Evolutionary conservation across 1,140 invertebrate genomes (phyloP).

Genomic region (Drosophila dunni): DNA sequence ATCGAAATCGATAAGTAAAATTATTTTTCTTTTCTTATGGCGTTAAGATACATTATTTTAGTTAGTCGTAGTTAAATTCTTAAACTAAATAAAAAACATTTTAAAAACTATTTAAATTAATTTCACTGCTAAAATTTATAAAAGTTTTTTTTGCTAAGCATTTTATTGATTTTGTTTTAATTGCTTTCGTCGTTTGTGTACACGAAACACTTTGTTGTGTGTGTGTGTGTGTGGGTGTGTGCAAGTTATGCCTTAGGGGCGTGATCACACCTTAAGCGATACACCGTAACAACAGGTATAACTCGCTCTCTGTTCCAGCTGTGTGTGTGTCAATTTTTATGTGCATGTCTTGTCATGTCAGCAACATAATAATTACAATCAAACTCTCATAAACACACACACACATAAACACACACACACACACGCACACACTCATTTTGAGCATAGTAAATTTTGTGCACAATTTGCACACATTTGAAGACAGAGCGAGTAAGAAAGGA

Average conservation of each 20-base stretch:
- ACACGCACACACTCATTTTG: not conserved
- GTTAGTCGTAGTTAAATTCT: too few species aligned
- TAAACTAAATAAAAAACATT: too few species aligned
- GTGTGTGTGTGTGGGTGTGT: constrained; percentile 4
- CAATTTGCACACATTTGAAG: not conserved
- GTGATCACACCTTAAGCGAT: constrained; percentile 2
- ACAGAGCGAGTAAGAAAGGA: not conserved
- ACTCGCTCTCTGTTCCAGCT: not conserved
- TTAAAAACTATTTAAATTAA: too few species aligned
- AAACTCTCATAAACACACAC: constrained; percentile 1
- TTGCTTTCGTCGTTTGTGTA: constrained; percentile 31
- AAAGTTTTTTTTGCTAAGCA: not conserved
- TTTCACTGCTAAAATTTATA: too few species aligned
- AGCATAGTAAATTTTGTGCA: not conserved
- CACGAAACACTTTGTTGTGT: not conserved
- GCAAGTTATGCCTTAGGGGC: constrained; percentile 5
- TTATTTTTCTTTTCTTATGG: too few species aligned
- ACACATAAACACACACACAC: constrained; percentile 7
- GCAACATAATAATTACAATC: constrained; percentile 48
- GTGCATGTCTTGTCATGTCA: constrained; percentile 36
- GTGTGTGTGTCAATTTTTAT: not conserved
- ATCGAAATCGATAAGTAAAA: not conserved
- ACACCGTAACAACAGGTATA: constrained; percentile 1
- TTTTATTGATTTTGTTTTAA: constrained; percentile 57
- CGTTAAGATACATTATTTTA: too few species aligned